These are phyloP conservation scores for Stichodactyla mertensii DNA, from an alignment of 64 coral and sea anemone genomes.

Conservation along the genomic window DNA sequence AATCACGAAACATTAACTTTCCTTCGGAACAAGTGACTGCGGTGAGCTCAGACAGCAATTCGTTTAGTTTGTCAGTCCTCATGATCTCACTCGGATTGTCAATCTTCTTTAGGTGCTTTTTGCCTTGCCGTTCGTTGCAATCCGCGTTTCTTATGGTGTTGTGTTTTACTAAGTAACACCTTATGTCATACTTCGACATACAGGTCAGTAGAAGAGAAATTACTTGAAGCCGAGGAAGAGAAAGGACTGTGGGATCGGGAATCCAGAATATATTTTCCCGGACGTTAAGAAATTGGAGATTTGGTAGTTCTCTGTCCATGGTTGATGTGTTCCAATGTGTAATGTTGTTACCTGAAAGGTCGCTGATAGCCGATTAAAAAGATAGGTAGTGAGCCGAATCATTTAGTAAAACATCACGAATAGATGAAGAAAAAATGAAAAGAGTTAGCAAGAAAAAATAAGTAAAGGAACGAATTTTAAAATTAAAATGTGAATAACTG, in stretches of 20 bases:
- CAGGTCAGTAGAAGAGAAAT: not conserved
- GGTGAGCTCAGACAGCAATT: not conserved
- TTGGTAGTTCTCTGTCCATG: not conserved
- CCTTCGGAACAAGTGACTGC: not conserved
- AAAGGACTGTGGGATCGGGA: not conserved
- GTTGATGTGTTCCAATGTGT: not conserved
- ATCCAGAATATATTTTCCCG: not conserved
- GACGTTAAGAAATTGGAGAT: not conserved
- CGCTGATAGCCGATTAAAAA: not conserved
- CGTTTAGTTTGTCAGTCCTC: not conserved
- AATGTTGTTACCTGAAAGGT: not conserved
- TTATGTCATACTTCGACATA: too few relatives aligned
- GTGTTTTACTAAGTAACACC: not conserved
- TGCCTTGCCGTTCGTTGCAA: not conserved
- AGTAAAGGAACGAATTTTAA: too few relatives aligned
- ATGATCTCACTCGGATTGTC: not conserved
- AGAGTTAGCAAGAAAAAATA: too few relatives aligned
- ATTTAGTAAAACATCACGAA: too few relatives aligned
- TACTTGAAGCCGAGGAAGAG: not conserved
- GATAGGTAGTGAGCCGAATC: not conserved
- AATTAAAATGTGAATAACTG: too few relatives aligned
- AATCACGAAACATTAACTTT: not conserved
- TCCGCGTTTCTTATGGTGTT: not conserved
- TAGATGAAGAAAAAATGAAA: too few relatives aligned
- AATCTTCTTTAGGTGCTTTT: not conserved